These are phyloP conservation scores for Cyphomyrmex costatus DNA, from an alignment of 1,140 invertebrate genomes.

Conservation along the genomic window DNA sequence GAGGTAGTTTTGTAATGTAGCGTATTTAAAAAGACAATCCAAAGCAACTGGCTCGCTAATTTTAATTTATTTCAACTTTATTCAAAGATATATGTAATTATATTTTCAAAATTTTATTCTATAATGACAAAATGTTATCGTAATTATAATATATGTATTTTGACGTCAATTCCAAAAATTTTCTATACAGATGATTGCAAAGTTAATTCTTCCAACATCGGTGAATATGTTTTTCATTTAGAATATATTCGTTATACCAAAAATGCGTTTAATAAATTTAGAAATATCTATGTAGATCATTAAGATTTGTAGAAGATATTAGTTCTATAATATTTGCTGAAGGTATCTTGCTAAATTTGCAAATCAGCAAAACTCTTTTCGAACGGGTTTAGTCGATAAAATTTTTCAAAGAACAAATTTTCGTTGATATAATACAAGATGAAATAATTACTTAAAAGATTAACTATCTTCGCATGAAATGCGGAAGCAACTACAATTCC, in stretches of 20 bases:
- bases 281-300: neutral
- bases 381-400: neutral
- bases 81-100: neutral
- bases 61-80: conserved; percentile 21
- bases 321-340: neutral
- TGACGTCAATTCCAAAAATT: no score
- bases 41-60: neutral
- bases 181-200: no score
- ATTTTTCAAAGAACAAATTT: neutral
- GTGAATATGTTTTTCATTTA: no score
- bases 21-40: conserved; percentile 13
- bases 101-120: neutral
- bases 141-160: neutral
- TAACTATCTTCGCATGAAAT: neutral
- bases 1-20: neutral
- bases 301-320: neutral
- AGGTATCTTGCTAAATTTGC: neutral
- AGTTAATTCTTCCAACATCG: no score
- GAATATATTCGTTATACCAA: no score
- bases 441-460: neutral
- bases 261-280: no score
- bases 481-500: neutral
- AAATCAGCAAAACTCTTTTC: neutral
- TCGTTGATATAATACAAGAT: no score
- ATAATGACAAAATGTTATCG: neutral